Conservation (phyloP, 2,797 vertebrate species). For the Vultur gryphus region DNA sequence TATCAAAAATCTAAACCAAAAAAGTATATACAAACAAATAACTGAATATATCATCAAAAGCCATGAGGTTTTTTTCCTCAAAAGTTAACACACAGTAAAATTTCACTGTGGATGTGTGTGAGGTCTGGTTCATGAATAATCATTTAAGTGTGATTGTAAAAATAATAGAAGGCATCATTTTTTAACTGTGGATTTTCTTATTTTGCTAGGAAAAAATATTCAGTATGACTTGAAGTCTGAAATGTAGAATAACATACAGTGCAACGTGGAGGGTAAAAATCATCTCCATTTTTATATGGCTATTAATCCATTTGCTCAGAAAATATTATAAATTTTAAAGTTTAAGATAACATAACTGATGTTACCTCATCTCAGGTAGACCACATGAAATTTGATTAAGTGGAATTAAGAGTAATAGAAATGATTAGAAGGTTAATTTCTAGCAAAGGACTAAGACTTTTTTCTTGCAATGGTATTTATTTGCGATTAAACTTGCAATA, state of each 20-base stretch:
- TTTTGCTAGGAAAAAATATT: background rate
- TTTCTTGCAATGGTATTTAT: background rate
- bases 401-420: background rate
- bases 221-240: background rate
- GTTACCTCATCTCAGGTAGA: background rate
- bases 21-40: background rate
- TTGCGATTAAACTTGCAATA: background rate
- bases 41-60: background rate
- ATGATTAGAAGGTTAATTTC: background rate
- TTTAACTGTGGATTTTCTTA: background rate
- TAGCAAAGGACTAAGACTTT: background rate
- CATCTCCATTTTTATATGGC: background rate
- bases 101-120: background rate
- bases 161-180: background rate
- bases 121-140: background rate
- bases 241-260: background rate
- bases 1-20: background rate
- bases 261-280: background rate
- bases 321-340: background rate
- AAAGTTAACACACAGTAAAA: background rate
- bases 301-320: background rate
- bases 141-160: background rate
- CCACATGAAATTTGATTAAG: background rate
- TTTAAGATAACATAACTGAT: background rate
- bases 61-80: fast-evolving